These are phyloP conservation scores for Thalassaphorura encarpata DNA, from an alignment of 1,140 invertebrate genomes.

Conservation along the genomic window DNA sequence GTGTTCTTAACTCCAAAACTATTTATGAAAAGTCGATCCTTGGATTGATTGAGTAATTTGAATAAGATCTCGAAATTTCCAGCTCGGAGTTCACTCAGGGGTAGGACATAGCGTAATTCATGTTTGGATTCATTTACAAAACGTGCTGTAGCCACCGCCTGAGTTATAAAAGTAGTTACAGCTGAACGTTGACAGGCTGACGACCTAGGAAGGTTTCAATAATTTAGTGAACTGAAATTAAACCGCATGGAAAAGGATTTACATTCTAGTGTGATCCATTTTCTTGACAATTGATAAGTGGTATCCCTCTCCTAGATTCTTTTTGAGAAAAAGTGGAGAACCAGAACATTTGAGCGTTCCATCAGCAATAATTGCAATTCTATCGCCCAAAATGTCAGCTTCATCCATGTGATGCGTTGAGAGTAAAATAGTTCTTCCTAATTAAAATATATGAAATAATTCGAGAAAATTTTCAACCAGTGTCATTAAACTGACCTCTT, in stretches of 20 bases:
- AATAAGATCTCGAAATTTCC: too few relatives aligned
- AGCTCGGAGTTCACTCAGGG: too few relatives aligned
- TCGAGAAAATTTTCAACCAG: slow-evolving; percentile 41
- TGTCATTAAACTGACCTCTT: slow-evolving; percentile 32
- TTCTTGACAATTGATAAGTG: slow-evolving; percentile 41
- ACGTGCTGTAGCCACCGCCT: too few relatives aligned
- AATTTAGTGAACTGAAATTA: slow-evolving; percentile 2
- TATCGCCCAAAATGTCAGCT: slow-evolving; percentile 48
- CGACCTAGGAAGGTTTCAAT: too few relatives aligned
- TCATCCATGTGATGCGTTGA: slow-evolving; percentile 52
- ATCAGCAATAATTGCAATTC: slow-evolving; percentile 67
- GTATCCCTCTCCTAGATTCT: too few relatives aligned
- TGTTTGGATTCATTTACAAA: too few relatives aligned
- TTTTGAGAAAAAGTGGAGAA: slow-evolving; percentile 75
- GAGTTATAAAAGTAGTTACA: too few relatives aligned
- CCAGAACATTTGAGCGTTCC: slow-evolving; percentile 72
- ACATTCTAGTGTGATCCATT: slow-evolving; percentile 15
- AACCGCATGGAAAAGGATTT: background rate
- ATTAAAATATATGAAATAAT: slow-evolving; percentile 4
- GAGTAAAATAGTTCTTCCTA: slow-evolving; percentile 46
- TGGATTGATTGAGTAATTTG: too few relatives aligned
- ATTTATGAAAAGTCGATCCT: too few relatives aligned
- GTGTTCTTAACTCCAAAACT: too few relatives aligned
- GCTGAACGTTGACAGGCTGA: too few relatives aligned
- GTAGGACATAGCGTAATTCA: too few relatives aligned